Evolutionary conservation across 2,797 vertebrate genomes (phyloP), one percentile per base, ranked within the genome.

Genomic region (Tauraco hartlaubi): DNA sequence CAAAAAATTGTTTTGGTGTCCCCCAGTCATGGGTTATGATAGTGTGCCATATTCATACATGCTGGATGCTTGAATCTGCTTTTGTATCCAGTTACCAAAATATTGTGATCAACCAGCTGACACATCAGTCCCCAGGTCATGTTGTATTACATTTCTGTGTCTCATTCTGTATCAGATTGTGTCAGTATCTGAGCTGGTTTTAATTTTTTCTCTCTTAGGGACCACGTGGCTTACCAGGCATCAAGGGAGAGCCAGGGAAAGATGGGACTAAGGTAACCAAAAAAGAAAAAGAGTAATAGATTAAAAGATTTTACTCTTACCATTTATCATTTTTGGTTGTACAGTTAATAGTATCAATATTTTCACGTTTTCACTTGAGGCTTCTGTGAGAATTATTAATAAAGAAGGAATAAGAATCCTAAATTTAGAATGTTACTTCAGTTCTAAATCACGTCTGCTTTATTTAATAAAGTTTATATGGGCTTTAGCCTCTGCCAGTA

Each of bases 181-280:
- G 15, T 51, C 48, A 7, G 21, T 74, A 85, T 58, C 96, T 91
- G 74, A 75, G 11, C 44, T 84, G 3, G 1, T 75, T 77, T 91
- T 90, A 12, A 55, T 83, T 92, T 94, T 92, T 92, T 58, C 91
- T 97, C 37, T 95, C 66, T 92, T 91, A 99, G 99, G 99, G 99
- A 78, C 96, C 96, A 54, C 99, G 97, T 94, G 99, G 99, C 49
- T 92, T 98, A 52, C 97, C 97, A 61, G 99, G 99, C 62, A 97
- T 98, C 96, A 99, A 99, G 96, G 99, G 99, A 93, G 99, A 99
- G 77, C 98, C 98, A 73, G 99, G 99, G 88, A 98, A 97, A 78
- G 94, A 98, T 91, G 99, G 99, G 71, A 93, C 97, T 96, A 98
- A 96, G 99, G 99, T 99, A 99, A 97, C 35, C 35, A 35, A 35